Evolutionary conservation across 2,797 vertebrate genomes (phyloP).

Genomic region (Macrochelys suwanniensis): DNA sequence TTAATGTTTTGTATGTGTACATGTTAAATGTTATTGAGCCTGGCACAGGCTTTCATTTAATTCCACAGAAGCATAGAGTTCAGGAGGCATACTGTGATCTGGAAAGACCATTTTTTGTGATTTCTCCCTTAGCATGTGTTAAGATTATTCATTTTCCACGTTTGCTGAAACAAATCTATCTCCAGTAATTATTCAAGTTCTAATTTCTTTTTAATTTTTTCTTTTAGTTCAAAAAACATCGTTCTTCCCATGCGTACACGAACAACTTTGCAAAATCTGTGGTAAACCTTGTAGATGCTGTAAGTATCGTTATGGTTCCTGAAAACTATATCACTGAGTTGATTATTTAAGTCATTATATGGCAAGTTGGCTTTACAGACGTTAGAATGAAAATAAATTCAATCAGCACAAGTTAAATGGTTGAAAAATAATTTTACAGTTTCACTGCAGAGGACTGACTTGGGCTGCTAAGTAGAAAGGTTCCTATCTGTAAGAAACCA

Average conservation of each 20-base stretch:
- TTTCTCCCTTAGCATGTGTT: not conserved
- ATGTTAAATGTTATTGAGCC: not conserved
- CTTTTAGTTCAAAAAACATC: constrained; percentile 92
- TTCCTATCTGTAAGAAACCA: not conserved
- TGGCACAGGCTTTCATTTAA: not conserved
- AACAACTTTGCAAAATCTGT: constrained; percentile 97
- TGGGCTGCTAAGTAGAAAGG: not conserved
- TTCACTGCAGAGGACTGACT: not conserved
- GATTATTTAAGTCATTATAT: not conserved
- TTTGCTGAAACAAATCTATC: constrained; percentile 31
- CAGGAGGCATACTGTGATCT: not conserved
- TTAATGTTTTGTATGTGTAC: not conserved
- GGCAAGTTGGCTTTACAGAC: not conserved
- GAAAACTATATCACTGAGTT: constrained; percentile 3
- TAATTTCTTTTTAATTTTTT: constrained; percentile 58
- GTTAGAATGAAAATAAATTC: constrained; percentile 4
- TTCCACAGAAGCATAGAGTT: not conserved
- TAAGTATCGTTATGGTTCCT: constrained; percentile 85
- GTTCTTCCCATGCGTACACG: constrained; percentile 87
- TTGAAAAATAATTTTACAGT: not conserved
- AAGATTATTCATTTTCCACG: constrained; percentile 23
- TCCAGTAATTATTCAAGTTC: constrained; percentile 31
- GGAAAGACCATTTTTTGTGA: not conserved
- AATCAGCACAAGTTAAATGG: not conserved
- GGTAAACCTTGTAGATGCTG: constrained; percentile 96